These are phyloP conservation scores for Hylia prasina DNA, from an alignment of 2,113 vertebrate species.

Conservation along the genomic window DNA sequence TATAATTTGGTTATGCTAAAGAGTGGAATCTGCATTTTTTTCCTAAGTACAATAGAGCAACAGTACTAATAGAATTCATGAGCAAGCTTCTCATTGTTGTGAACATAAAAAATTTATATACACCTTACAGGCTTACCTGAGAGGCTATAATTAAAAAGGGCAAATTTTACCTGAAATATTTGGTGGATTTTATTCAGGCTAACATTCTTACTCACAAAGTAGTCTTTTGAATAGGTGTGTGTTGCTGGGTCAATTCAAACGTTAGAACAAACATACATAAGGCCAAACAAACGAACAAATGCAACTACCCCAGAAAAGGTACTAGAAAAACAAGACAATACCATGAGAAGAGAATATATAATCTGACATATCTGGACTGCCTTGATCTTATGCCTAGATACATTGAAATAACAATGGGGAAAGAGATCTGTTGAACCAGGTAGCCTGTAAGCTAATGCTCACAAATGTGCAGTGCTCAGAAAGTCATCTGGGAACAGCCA, in stretches of 20 bases:
- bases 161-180: not conserved
- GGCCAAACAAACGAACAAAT: not conserved
- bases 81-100: not conserved
- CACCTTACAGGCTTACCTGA: not conserved
- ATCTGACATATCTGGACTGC: not conserved
- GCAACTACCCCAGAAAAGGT: not conserved
- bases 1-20: conserved; percentile 44
- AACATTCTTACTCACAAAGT: not conserved
- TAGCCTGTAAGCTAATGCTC: not conserved
- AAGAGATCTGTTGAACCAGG: not conserved
- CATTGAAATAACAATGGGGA: not conserved
- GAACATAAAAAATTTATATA: not conserved
- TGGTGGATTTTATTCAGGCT: not conserved
- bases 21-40: conserved; percentile 20
- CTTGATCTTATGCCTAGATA: not conserved
- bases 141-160: not conserved
- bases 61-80: conserved; percentile 18
- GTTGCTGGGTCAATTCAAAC: not conserved
- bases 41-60: not conserved
- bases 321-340: not conserved
- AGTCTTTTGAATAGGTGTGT: not conserved
- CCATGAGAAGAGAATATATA: not conserved
- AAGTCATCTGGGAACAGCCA: not conserved
- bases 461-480: not conserved
- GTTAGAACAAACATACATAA: not conserved